Percentiles rank a stretch among this genome's conserved stretches.
Evolutionary conservation across 2,888 invertebrate genomes (phyloP).

Genomic region (Lasius fuliginosus): DNA sequence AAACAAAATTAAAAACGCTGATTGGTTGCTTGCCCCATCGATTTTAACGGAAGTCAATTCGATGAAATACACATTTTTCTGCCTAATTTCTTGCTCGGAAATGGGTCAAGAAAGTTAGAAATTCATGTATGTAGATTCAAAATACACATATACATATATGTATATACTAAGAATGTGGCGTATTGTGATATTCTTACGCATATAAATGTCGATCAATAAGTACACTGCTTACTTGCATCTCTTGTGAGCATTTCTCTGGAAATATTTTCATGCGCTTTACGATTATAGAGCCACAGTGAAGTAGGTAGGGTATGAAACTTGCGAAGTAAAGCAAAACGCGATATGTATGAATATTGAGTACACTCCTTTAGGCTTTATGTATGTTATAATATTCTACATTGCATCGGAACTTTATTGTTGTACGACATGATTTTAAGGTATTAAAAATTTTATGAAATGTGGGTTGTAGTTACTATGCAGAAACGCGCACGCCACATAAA

Average conservation of each 20-base stretch:
- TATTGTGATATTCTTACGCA: conserved; percentile 6
- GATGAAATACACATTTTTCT: background rate
- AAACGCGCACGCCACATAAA: background rate
- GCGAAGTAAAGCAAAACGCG: conserved; percentile 3
- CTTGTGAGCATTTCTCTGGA: conserved; percentile 13
- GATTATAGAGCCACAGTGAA: conserved; percentile 27
- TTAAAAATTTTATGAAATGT: background rate
- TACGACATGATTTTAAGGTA: background rate
- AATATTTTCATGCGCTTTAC: conserved; percentile 37
- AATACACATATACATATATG: background rate
- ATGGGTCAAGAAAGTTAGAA: background rate
- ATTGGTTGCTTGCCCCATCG: background rate
- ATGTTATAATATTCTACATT: conserved; percentile 14
- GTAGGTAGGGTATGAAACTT: conserved; percentile 11
- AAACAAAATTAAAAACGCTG: background rate
- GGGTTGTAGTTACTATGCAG: background rate
- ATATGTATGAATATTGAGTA: conserved; percentile 24
- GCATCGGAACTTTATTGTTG: background rate
- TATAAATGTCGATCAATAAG: conserved; percentile 23
- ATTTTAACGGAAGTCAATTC: background rate
- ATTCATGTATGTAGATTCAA: background rate
- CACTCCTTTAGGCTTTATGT: conserved; percentile 1
- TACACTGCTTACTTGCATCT: conserved; percentile 2
- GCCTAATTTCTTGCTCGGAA: background rate
- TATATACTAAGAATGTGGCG: background rate